Percentiles rank a stretch among this genome's conserved stretches.
phyloP scores from a whole-genome alignment of 2,113 vertebrate genomes.

The Antennarius striatus region DNA sequence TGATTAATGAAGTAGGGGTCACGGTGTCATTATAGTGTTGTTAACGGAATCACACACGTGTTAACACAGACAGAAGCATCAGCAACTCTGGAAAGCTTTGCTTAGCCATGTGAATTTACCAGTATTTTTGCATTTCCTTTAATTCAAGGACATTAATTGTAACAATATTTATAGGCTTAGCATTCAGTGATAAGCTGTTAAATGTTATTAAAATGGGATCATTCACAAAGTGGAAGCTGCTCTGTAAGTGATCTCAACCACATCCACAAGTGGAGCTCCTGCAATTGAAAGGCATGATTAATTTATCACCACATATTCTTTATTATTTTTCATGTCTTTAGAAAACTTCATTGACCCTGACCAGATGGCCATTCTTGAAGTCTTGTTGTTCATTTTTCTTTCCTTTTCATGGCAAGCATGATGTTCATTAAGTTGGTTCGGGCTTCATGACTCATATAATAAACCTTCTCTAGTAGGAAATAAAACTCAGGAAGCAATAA shows the following conservation, averaged over 20 bases:
- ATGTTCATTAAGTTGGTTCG: neutral
- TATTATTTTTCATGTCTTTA: neutral
- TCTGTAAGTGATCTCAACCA: neutral
- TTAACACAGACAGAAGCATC: conserved; percentile 12
- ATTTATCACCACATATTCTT: neutral
- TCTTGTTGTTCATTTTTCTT: neutral
- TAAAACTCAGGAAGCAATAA: conserved; percentile 10
- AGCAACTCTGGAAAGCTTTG: neutral
- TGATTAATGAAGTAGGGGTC: conserved; percentile 42
- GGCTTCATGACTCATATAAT: neutral
- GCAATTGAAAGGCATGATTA: neutral
- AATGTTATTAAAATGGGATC: neutral
- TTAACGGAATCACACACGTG: conserved; percentile 38
- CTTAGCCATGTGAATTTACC: conserved; percentile 11
- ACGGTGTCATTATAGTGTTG: conserved; percentile 18
- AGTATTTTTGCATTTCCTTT: conserved; percentile 7
- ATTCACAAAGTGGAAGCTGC: neutral
- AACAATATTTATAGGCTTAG: neutral
- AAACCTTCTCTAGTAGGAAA: neutral
- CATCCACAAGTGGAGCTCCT: neutral
- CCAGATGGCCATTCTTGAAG: neutral
- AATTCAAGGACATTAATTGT: neutral
- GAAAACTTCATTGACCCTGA: neutral
- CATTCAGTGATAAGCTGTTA: too few relatives aligned
- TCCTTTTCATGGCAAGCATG: neutral